phyloP scores from a whole-genome alignment of 2,113 vertebrate genomes.

The Phrynocephalus versicolor region DNA sequence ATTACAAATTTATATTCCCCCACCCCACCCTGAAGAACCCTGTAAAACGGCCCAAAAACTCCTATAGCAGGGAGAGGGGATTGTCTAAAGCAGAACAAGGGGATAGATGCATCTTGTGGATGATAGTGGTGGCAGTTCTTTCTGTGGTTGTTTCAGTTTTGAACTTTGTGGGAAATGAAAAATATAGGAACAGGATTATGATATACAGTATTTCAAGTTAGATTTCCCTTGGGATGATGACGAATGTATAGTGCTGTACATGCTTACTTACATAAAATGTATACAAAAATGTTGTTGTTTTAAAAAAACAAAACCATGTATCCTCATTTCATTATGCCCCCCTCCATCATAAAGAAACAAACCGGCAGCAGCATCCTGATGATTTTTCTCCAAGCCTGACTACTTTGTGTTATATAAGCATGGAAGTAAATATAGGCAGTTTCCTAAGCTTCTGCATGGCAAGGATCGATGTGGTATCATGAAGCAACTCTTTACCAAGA shows the following conservation, averaged over 20 bases:
- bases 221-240: too few relatives aligned
- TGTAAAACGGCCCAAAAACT: too few relatives aligned
- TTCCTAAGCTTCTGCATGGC: neutral
- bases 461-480: conserved; percentile 10
- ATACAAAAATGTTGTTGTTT: neutral
- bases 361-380: neutral
- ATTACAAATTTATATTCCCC: too few relatives aligned
- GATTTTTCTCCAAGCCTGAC: neutral
- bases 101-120: neutral
- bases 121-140: neutral
- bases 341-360: neutral
- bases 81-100: neutral
- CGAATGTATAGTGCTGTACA: too few relatives aligned
- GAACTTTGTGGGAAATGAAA: neutral
- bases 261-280: neutral
- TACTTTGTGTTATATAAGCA: neutral
- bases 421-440: neutral
- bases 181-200: neutral
- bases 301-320: neutral
- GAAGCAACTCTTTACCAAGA: neutral
- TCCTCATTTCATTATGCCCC: neutral
- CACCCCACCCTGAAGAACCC: too few relatives aligned
- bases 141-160: neutral
- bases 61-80: too few relatives aligned
- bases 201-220: too few relatives aligned